Evolutionary conservation across 2,113 vertebrate species (phyloP).

Genomic region (Rhea pennata): DNA sequence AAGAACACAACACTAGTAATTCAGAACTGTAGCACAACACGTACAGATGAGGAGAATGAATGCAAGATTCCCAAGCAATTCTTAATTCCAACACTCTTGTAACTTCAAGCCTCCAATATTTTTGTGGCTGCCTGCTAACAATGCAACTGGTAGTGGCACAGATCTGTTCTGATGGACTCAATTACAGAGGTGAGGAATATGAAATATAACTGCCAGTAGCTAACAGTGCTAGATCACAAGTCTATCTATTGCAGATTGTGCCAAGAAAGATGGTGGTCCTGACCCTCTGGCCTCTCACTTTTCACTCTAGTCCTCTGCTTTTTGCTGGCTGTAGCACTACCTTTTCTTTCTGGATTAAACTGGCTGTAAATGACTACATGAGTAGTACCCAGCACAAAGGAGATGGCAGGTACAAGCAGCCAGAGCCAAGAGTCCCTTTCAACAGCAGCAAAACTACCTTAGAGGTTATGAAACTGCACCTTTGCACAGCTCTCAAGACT

Average conservation of each 20-base stretch:
- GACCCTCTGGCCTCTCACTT: neutral
- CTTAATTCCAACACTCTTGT: neutral
- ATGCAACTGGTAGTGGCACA: neutral
- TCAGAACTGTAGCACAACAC: neutral
- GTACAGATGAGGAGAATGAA: neutral
- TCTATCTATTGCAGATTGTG: neutral
- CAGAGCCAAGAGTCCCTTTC: neutral
- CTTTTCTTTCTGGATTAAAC: neutral
- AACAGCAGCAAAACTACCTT: neutral
- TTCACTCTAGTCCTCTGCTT: accelerated
- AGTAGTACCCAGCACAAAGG: neutral
- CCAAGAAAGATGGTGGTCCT: neutral
- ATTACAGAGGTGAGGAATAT: neutral
- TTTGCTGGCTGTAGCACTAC: neutral
- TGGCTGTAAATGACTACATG: neutral
- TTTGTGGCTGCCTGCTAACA: neutral
- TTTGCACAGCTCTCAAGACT: neutral
- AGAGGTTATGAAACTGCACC: neutral
- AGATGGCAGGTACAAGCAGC: neutral
- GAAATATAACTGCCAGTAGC: neutral
- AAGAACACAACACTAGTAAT: neutral
- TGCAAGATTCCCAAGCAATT: neutral
- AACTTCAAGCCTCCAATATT: neutral
- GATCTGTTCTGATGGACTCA: neutral
- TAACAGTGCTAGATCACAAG: neutral